Evolutionary conservation across 2,797 vertebrate species (phyloP).

Genomic region (Labeo calbasu): DNA sequence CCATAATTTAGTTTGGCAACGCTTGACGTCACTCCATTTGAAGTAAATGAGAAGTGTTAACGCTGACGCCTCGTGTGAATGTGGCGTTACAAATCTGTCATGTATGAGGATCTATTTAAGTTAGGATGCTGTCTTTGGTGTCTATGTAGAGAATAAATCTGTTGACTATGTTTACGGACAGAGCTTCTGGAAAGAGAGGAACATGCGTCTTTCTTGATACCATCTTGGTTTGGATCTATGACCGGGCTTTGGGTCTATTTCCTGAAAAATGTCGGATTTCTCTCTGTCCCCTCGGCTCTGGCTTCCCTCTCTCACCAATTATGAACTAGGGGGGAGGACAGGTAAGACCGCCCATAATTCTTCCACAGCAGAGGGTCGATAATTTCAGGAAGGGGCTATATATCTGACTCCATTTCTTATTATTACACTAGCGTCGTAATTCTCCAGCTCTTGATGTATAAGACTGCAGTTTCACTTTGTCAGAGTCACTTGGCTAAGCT

Average conservation of each 20-base stretch:
- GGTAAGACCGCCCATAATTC: conserved; percentile 42
- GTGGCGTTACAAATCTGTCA: neutral
- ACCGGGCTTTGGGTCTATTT: conserved; percentile 24
- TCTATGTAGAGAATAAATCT: neutral
- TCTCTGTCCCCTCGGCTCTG: neutral
- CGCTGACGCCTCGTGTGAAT: no score
- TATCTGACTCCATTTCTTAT: conserved; percentile 38
- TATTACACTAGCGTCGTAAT: conserved; percentile 40
- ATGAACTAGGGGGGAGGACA: conserved; percentile 42
- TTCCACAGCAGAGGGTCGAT: conserved; percentile 37
- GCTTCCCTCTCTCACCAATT: conserved; percentile 20
- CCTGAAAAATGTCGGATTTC: conserved; percentile 30
- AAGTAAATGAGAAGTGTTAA: no score
- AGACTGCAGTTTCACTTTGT: conserved; percentile 37
- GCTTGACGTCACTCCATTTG: no score
- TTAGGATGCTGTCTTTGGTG: neutral
- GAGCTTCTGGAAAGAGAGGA: neutral
- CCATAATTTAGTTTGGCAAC: no score
- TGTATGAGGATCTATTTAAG: neutral
- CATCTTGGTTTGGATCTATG: conserved; percentile 26
- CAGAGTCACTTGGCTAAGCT: conserved; percentile 40
- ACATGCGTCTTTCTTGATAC: conserved; percentile 41
- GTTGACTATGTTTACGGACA: neutral
- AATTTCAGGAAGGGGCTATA: conserved; percentile 45
- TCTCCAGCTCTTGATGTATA: conserved; percentile 34